Percentiles rank a stretch among this genome's conserved stretches.
These are phyloP conservation scores for Syrrhaptes paradoxus DNA, from an alignment of 2,113 vertebrate species.

Conservation along the genomic window DNA sequence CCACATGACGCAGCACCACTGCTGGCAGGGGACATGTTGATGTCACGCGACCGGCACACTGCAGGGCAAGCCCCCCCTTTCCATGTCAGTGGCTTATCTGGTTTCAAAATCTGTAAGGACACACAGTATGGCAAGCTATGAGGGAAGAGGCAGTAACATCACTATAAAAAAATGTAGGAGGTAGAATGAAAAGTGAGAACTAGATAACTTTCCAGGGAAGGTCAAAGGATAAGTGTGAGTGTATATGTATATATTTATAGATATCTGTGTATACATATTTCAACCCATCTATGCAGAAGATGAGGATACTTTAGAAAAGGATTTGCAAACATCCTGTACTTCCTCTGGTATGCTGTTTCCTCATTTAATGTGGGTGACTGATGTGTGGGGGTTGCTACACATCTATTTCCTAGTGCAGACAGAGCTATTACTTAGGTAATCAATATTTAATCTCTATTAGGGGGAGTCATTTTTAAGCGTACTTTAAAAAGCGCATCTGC, in stretches of 20 bases:
- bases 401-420: conserved; percentile 38
- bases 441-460: conserved; percentile 66
- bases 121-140: fast-evolving
- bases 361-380: not conserved
- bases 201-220: not conserved
- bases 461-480: conserved; percentile 23
- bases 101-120: not conserved
- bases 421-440: conserved; percentile 54
- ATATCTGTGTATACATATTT: not conserved
- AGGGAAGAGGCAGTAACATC: not conserved
- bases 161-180: not conserved
- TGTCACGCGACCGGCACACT: fast-evolving
- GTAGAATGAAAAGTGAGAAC: not conserved
- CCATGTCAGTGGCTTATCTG: not conserved
- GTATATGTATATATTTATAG: not conserved
- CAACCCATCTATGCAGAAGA: not conserved
- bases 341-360: not conserved
- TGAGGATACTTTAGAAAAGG: not conserved
- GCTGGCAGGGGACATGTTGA: fast-evolving
- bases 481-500: not conserved
- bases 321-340: not conserved
- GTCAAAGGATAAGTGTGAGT: not conserved
- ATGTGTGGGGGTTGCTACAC: not conserved
- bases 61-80: not conserved
- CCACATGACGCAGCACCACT: fast-evolving